Evolutionary conservation across 2,888 invertebrate genomes (phyloP).

Genomic region (Campoplex nolae): DNA sequence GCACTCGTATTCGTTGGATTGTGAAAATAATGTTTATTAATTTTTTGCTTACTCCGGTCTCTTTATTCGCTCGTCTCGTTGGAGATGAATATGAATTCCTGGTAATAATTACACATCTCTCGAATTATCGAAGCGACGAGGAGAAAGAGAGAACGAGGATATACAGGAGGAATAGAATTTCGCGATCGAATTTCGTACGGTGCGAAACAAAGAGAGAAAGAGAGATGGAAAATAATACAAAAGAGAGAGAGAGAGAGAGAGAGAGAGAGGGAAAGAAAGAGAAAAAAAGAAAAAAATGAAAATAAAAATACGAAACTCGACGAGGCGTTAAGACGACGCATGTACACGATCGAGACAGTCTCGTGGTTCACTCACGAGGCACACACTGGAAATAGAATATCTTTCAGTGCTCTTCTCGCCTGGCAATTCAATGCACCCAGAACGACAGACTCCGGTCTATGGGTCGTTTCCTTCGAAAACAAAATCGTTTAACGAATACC

Average conservation of each 20-base stretch:
- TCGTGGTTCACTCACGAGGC: slow-evolving; percentile 61
- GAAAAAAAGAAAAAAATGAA: background rate
- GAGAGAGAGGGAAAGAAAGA: background rate
- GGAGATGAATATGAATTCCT: slow-evolving; percentile 23
- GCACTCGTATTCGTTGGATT: background rate
- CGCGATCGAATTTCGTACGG: slow-evolving; percentile 61
- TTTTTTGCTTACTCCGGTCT: background rate
- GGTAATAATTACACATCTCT: slow-evolving; percentile 38
- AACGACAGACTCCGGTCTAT: slow-evolving; percentile 16
- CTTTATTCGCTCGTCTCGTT: background rate
- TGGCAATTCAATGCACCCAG: slow-evolving; percentile 48
- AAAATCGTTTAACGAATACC: background rate
- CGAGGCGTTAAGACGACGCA: slow-evolving; percentile 64
- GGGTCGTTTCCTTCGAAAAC: slow-evolving; percentile 7
- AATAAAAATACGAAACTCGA: slow-evolving; percentile 38
- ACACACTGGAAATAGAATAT: slow-evolving; percentile 68
- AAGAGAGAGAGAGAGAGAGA: slow-evolving; percentile 19
- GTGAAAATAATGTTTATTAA: background rate
- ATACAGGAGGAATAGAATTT: slow-evolving; percentile 47
- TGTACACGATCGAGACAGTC: slow-evolving; percentile 63
- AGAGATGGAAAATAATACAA: slow-evolving; percentile 9
- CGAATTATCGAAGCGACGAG: slow-evolving; percentile 58
- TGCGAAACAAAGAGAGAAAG: slow-evolving; percentile 38
- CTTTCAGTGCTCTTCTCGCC: slow-evolving; percentile 49
- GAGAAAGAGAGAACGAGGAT: background rate